Evolutionary conservation across 2,797 vertebrate genomes (phyloP).

Genomic region (Sebastes cheni): DNA sequence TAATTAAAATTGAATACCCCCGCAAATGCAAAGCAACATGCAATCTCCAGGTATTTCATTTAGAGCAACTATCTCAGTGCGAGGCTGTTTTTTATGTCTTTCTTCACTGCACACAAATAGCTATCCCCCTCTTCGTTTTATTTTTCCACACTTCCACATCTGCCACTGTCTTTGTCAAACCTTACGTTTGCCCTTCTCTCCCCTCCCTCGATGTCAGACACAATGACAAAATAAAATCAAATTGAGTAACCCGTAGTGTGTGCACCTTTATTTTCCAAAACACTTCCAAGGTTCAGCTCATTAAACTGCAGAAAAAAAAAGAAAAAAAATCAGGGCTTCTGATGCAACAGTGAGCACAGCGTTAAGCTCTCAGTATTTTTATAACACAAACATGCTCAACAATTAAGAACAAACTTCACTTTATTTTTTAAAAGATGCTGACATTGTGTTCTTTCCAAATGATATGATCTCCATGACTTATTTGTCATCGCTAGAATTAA

Average conservation of each 20-base stretch:
- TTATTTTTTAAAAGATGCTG: constrained; percentile 11
- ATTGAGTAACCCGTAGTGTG: constrained; percentile 58
- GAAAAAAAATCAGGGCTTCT: constrained; percentile 18
- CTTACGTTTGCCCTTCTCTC: constrained; percentile 56
- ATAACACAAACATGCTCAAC: constrained; percentile 28
- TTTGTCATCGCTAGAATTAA: background rate
- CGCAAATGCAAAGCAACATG: constrained; percentile 79
- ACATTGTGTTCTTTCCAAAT: background rate
- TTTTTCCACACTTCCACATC: constrained; percentile 71
- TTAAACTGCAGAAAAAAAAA: constrained; percentile 52
- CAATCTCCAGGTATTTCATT: constrained; percentile 85
- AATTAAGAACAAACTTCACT: constrained; percentile 15
- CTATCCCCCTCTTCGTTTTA: constrained; percentile 66
- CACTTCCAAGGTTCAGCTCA: constrained; percentile 60
- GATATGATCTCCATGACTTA: background rate
- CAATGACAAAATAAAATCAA: constrained; percentile 73
- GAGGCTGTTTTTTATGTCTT: constrained; percentile 74
- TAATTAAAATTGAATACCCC: constrained; percentile 86
- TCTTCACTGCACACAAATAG: constrained; percentile 75
- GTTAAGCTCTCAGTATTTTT: constrained; percentile 37
- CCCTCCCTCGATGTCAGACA: constrained; percentile 63
- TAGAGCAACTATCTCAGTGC: constrained; percentile 76
- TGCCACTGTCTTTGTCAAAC: constrained; percentile 62
- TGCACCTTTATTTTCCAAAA: constrained; percentile 46
- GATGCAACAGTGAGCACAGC: constrained; percentile 48